Evolutionary conservation across 1,140 invertebrate genomes (phyloP).

Genomic region (Mamestra configurata): DNA sequence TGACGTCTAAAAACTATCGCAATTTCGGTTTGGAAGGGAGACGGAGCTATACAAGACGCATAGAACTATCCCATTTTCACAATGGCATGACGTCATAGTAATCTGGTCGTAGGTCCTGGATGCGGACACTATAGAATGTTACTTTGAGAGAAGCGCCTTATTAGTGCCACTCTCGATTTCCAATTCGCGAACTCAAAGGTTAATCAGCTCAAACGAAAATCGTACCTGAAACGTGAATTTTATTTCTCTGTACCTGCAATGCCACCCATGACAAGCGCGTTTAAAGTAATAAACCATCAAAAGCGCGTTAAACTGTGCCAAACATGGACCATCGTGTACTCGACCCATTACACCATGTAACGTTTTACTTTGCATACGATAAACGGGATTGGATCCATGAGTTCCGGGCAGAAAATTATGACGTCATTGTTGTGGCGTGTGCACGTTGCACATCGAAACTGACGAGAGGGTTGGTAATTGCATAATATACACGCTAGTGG

Average conservation of each 20-base stretch:
- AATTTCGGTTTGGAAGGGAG: too few relatives aligned
- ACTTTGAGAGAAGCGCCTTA: too few relatives aligned
- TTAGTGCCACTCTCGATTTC: too few relatives aligned
- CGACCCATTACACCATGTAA: slow-evolving; percentile 32
- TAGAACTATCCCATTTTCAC: too few relatives aligned
- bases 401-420: slow-evolving; percentile 36
- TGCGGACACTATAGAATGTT: too few relatives aligned
- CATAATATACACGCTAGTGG: slow-evolving; percentile 38
- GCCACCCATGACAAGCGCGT: background rate
- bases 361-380: slow-evolving; percentile 31
- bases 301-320: background rate
- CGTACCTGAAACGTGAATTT: background rate
- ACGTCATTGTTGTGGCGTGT: slow-evolving; percentile 45
- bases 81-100: too few relatives aligned
- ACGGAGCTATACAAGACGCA: too few relatives aligned
- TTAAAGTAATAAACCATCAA: slow-evolving; percentile 23
- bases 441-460: slow-evolving; percentile 34
- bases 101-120: too few relatives aligned
- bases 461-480: slow-evolving; percentile 44
- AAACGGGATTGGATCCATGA: slow-evolving; percentile 33
- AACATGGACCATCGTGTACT: slow-evolving; percentile 23
- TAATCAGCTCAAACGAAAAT: too few relatives aligned
- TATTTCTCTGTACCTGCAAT: background rate
- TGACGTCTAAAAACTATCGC: too few relatives aligned
- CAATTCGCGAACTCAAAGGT: too few relatives aligned